Base-by-base conservation (phyloP, 2,113 vertebrate genomes). In the Amphiprion ocellaris region DNA sequence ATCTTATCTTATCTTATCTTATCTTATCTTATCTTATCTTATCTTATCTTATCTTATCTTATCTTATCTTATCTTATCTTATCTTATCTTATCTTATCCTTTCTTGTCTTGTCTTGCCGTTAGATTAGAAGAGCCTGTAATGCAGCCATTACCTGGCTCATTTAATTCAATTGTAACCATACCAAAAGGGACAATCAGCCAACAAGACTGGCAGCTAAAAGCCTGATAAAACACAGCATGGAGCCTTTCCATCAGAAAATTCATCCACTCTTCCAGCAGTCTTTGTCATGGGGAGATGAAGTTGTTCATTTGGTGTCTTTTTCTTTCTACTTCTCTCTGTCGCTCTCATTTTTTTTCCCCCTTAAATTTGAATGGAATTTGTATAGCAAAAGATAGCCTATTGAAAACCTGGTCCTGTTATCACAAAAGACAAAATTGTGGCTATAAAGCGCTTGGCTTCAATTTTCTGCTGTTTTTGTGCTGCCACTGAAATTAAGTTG, bases 401-500 rank as follows among this genome's bases (percentile, higher is more conserved):
- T 90, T 87, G 74, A 84, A 84, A 84, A 83, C 73, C 87, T 84
- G 77, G 74, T 77, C 83, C 70, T 59, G 86, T 87, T 89, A 90
- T 90, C 85, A 91, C 77, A 92, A 90, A 91, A 84, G 81, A 81
- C 80, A 72, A 86, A 90, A 89, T 77, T 82, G 73, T 81, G 50
- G 74, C 86, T 90, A 77, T 84, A 73, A 91, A 90, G 77, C 46
- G 33, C 88, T 88, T 86, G 79, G 77, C 77, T 86, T 88, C 66
- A 84, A 87, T 90, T 83, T 87, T 90, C 80, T 81, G 62, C 82
- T 79, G 70, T 74, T 89, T 74, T 74, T 71, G 72, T 82, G 72
- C 71, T 11, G 81, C 69, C 69, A 66, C 64, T 89, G 81, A 89
- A 90, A 90, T 90, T 86, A 91, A 89, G 85, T 91, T 91, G 88